Conservation (phyloP, 2,797 vertebrate species). For the Taenioides sp. region DNA sequence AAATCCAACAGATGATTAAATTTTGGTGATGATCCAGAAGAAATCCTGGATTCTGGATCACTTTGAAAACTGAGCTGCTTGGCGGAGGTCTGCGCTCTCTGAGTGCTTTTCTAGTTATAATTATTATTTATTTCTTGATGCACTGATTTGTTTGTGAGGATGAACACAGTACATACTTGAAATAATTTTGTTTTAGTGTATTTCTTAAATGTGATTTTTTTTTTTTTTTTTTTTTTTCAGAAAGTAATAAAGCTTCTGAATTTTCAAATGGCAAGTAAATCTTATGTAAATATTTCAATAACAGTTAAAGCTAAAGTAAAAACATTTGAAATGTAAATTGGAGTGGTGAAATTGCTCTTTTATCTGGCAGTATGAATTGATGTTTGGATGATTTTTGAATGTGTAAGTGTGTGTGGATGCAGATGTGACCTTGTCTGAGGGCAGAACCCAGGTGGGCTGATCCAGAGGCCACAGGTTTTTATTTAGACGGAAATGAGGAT, state of each 20-base stretch:
- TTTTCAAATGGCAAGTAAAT: neutral
- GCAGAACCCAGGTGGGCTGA: slow-evolving; percentile 51
- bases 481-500: slow-evolving; percentile 67
- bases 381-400: slow-evolving; percentile 29
- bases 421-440: slow-evolving; percentile 35
- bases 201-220: neutral
- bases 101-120: too few relatives aligned
- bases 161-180: neutral
- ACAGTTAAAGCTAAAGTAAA: neutral
- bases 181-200: neutral
- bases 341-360: neutral
- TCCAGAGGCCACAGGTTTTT: slow-evolving; percentile 45
- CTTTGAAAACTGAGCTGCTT: too few relatives aligned
- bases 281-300: neutral
- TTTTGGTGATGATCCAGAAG: too few relatives aligned
- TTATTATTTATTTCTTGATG: too few relatives aligned
- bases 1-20: too few relatives aligned
- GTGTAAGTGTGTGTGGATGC: slow-evolving; percentile 4
- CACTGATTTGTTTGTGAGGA: neutral
- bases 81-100: too few relatives aligned
- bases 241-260: neutral
- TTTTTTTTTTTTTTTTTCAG: neutral
- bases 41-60: too few relatives aligned
- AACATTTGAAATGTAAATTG: slow-evolving; percentile 12
- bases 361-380: neutral